These are phyloP conservation scores for Hoplodrina ambigua DNA, from an alignment of 2,888 invertebrate species.

Conservation along the genomic window DNA sequence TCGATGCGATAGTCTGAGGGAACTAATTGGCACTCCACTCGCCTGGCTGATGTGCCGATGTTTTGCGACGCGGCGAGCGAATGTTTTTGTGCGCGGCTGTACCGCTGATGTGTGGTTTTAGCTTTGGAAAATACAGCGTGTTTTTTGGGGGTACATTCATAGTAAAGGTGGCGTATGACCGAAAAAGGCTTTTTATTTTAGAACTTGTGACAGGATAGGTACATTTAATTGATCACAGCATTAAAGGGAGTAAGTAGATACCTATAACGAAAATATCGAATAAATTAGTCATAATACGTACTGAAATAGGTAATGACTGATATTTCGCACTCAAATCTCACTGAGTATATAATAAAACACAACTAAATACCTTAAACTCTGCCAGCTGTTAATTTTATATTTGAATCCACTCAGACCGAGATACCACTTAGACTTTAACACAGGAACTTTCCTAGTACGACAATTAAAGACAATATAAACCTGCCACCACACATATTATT, in stretches of 20 bases:
- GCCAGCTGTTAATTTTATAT: neutral
- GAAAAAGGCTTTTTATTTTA: neutral
- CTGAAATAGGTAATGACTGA: too few relatives aligned
- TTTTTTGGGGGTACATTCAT: constrained; percentile 1
- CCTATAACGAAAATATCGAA: neutral
- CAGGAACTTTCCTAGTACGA: neutral
- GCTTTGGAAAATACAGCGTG: constrained; percentile 34
- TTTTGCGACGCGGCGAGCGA: constrained; percentile 32
- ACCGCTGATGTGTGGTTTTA: constrained; percentile 30
- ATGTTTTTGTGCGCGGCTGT: constrained; percentile 44
- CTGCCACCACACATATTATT: neutral
- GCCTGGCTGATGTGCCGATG: constrained; percentile 27
- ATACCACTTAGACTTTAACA: neutral
- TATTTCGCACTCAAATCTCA: too few relatives aligned
- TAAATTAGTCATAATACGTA: neutral
- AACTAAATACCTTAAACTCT: neutral
- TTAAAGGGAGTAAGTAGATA: neutral
- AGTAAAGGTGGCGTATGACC: neutral
- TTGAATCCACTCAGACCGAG: neutral
- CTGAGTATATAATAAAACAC: too few relatives aligned
- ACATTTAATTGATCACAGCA: too few relatives aligned
- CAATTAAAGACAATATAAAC: neutral
- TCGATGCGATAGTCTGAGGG: constrained; percentile 41
- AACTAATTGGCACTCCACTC: constrained; percentile 62
- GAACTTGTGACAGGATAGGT: too few relatives aligned